These are phyloP conservation scores for Eupithecia pulchellata DNA, from an alignment of 2,888 invertebrate genomes.

Conservation along the genomic window DNA sequence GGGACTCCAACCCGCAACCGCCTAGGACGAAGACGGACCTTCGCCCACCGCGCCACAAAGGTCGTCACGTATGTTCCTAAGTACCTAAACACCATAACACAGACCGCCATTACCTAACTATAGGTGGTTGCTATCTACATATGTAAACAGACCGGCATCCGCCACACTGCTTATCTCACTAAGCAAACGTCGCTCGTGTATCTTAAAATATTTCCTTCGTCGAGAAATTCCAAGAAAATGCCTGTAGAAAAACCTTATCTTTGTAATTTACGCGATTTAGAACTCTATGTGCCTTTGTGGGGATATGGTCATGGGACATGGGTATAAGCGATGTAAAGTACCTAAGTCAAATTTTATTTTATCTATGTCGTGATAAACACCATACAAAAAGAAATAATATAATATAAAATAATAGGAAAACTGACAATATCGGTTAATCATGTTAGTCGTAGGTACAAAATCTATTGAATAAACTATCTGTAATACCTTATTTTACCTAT, in stretches of 20 bases:
- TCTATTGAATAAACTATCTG: too few relatives aligned
- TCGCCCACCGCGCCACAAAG: too few relatives aligned
- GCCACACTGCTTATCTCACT: slow-evolving; percentile 75
- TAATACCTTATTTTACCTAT: too few relatives aligned
- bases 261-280: slow-evolving; percentile 30
- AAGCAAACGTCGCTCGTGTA: slow-evolving; percentile 70
- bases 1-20: too few relatives aligned
- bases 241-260: slow-evolving; percentile 44
- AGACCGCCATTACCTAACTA: slow-evolving; percentile 25
- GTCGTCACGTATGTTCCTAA: background rate
- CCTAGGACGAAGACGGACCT: too few relatives aligned
- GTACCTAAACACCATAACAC: slow-evolving; percentile 11
- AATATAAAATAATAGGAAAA: too few relatives aligned
- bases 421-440: too few relatives aligned
- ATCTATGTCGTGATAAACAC: too few relatives aligned
- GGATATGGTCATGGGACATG: slow-evolving; percentile 19
- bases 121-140: slow-evolving; percentile 41
- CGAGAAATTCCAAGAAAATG: slow-evolving; percentile 66
- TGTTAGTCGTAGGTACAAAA: too few relatives aligned
- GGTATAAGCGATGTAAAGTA: background rate
- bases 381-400: too few relatives aligned
- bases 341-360: too few relatives aligned
- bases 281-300: slow-evolving; percentile 25
- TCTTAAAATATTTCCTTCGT: slow-evolving; percentile 81
- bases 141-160: slow-evolving; percentile 70